Base-by-base conservation (phyloP, 2,113 vertebrate species). In the Pyrgilauda ruficollis region DNA sequence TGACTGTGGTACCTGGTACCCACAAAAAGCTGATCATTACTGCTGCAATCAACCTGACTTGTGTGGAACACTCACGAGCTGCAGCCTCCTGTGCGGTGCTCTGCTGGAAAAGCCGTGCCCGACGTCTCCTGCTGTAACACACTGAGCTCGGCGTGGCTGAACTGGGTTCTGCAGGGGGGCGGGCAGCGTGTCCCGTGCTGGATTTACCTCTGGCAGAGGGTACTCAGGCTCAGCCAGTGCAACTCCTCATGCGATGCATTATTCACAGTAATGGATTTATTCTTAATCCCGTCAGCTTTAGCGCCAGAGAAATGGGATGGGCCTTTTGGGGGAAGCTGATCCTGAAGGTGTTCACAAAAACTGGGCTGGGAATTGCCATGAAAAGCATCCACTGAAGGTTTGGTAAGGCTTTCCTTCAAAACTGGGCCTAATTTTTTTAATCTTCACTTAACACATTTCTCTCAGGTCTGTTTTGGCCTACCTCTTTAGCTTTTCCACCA, bases 221-320 rank as follows among this genome's bases (percentile, higher is more conserved):
- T 92, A 55, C 80, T 80, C 59, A 49, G 23, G 62, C 80, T 88
- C 44, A 58, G 74, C 75, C 62, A 18, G 16, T 56, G 23, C 31
- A 96, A 67, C 52, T 90, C 75, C 81, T 95, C 81, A 59, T 59
- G 50, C 26, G 78, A 88, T 89, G 66, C 49, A 81, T 88, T 93
- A 93, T 95, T 93, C 83, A 89, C 79, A 91, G 86, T 55, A 61
- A 61, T 70, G 81, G 76, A 75, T 95, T 90, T 85, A 77, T 94
- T 89, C 83, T 80, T 69, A 87, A 91, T 94, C 87, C 70, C 61
- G 73, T 82, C 84, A 61, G 10, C 33, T 96, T 72, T 86, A 59
- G 76, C 33, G 5, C 39, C 82, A 89, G 83, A 87, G 74, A 84
- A 81, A 73, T 44, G 50, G 44, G 50, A 58, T 43, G 31, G 62